Base-by-base conservation (phyloP, 1,140 invertebrate species). In the Papilio polytes region DNA sequence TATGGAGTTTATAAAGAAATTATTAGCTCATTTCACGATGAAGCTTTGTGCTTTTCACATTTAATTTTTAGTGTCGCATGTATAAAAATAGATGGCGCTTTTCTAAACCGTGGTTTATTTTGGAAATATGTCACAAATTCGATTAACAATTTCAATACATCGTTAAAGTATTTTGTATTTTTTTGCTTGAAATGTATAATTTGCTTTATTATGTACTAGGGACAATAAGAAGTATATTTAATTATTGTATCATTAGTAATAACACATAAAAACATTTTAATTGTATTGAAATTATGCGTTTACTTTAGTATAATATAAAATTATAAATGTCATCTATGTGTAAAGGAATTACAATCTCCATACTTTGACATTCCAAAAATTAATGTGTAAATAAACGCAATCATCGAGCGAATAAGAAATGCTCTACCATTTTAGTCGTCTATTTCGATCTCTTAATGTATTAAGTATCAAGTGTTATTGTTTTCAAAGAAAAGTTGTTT, bases 321-420 rank as follows among this genome's bases (percentile, higher is more conserved):
- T n/a, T 78, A 31, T 18, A 56, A 78, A n/a, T n/a, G 26, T 51
- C 31, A 53, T 20, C 53, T 20, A 56, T 20, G 18, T 63, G 70
- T 66, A 53, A 79, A 80, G 76, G 36, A 82, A 59, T 80, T 51
- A 76, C 76, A 80, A 73, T 77, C 83, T 88, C 88, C 90, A 89
- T 90, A 92, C 88, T 90, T 87, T 56, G 59, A 90, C 91, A 92
- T 92, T 93, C 90, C 90, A 83, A 80, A 81, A 81, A 81, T 81
- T 81, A 83, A 82, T 81, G 78, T 89, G 87, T 89, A 90, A 88
- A 87, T 93, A 91, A 80, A 87, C 86, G 88, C 87, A 81, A 86
- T 87, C 79, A 83, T 82, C 70, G 78, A 84, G 80, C 81, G 59
- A 66, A 31, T 70, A 70, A 70, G 26, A 26, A 66, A 74, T 46